Conservation (phyloP, 2,797 vertebrate genomes). For the Cirrhinus molitorella region DNA sequence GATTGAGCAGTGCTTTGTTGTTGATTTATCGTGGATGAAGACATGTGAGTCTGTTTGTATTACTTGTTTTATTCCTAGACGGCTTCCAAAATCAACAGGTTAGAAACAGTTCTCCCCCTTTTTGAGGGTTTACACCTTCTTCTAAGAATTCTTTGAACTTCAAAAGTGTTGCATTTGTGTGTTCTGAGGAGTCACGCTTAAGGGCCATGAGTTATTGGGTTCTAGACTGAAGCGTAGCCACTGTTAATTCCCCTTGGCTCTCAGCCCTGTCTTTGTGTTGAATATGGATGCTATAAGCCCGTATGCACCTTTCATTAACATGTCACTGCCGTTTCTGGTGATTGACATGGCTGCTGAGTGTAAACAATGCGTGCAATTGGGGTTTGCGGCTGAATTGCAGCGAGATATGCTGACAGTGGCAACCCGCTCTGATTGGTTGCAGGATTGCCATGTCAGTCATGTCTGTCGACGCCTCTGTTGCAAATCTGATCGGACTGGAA, state of each 20-base stretch:
- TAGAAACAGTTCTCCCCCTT: constrained; percentile 21
- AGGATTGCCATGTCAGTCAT: constrained; percentile 10
- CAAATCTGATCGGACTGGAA: constrained; percentile 16
- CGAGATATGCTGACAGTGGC: constrained; percentile 2
- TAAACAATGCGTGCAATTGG: constrained; percentile 28
- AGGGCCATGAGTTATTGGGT: constrained; percentile 61
- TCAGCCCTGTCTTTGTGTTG: constrained; percentile 62
- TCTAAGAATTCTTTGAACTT: constrained; percentile 47
- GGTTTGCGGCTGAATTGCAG: constrained; percentile 10
- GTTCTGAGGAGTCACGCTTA: constrained; percentile 45
- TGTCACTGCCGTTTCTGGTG: constrained; percentile 18
- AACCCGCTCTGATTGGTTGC: constrained; percentile 25
- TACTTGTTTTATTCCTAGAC: constrained; percentile 48
- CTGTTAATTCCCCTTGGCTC: constrained; percentile 72
- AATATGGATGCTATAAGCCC: constrained; percentile 36
- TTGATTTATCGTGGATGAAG: constrained; percentile 45
- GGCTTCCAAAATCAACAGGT: constrained; percentile 51
- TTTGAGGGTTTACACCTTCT: constrained; percentile 47
- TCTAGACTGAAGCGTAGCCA: constrained; percentile 65
- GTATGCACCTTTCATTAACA: constrained; percentile 21
- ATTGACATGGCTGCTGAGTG: constrained; percentile 32
- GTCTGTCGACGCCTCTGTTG: not conserved
- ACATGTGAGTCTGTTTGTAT: constrained; percentile 43
- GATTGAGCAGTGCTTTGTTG: constrained; percentile 49
- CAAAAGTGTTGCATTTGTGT: constrained; percentile 47